phyloP scores from a whole-genome alignment of 2,797 vertebrate genomes.

The Falco naumanni region DNA sequence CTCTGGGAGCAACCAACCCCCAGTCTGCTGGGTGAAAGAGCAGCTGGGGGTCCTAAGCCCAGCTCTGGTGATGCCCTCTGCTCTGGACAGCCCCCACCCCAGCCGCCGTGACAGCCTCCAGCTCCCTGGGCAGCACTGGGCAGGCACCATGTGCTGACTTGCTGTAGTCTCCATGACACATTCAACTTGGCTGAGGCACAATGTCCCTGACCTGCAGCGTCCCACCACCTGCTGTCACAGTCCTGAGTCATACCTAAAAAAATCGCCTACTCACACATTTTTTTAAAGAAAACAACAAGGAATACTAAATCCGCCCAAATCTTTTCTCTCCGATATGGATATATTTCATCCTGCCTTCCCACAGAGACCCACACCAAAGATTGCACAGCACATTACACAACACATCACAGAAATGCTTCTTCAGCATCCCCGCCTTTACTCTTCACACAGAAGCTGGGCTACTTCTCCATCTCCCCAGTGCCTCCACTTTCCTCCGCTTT shows the following conservation, averaged over 20 bases:
- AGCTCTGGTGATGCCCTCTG: not conserved
- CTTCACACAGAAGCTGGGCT: not conserved
- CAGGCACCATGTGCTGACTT: not conserved
- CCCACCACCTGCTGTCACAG: constrained; percentile 45
- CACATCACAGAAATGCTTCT: constrained; percentile 33
- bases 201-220: not conserved
- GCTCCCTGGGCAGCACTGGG: not conserved
- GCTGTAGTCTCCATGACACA: not conserved
- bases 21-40: not conserved
- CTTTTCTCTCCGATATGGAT: constrained; percentile 20
- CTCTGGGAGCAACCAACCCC: not conserved
- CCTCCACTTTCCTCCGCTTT: not conserved
- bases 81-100: not conserved
- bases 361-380: constrained; percentile 45
- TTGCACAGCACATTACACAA: constrained; percentile 40
- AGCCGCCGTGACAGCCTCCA: fast-evolving
- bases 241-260: constrained; percentile 42
- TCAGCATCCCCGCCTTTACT: not conserved
- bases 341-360: constrained; percentile 6
- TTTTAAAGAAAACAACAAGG: constrained; percentile 21
- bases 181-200: not conserved
- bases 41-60: not conserved
- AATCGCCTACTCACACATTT: not conserved
- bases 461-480: not conserved
- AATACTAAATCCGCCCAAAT: constrained; percentile 22